These are phyloP conservation scores for Nysson spinosus DNA, from an alignment of 2,888 invertebrate species.

Conservation along the genomic window DNA sequence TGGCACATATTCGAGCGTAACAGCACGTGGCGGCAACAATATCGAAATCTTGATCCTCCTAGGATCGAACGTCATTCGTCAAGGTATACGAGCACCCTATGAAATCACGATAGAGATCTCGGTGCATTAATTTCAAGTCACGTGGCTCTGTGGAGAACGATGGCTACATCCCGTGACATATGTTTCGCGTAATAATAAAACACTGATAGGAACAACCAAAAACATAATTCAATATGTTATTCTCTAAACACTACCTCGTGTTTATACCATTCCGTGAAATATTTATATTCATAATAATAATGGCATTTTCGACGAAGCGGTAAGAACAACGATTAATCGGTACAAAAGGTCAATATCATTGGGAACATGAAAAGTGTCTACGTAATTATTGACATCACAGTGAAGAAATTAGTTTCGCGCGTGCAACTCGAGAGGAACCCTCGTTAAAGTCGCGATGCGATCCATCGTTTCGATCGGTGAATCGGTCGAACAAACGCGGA, in stretches of 20 bases:
- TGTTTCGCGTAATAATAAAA: constrained; percentile 7
- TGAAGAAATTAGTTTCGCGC: constrained; percentile 32
- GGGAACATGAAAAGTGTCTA: no score
- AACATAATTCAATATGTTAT: no score
- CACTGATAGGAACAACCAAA: background rate
- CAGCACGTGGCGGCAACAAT: constrained; percentile 56
- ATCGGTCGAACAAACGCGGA: constrained; percentile 33
- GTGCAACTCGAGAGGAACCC: constrained; percentile 23
- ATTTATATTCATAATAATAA: no score
- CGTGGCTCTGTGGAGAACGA: constrained; percentile 25
- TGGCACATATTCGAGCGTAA: constrained; percentile 31
- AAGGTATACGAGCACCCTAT: constrained; percentile 45
- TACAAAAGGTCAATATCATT: no score
- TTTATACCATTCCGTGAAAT: no score
- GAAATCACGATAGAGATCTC: constrained; percentile 46
- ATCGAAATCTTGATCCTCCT: constrained; percentile 53
- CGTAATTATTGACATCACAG: background rate
- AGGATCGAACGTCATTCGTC: constrained; percentile 56
- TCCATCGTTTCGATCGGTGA: constrained; percentile 4
- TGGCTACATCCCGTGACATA: constrained; percentile 13
- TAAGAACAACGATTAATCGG: no score
- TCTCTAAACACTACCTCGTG: no score
- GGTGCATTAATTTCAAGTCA: constrained; percentile 35
- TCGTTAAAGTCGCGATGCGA: constrained; percentile 7
- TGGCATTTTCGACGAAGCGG: no score